Base-by-base conservation (phyloP, 1,140 invertebrate species). In the Temnothorax curvispinosus region DNA sequence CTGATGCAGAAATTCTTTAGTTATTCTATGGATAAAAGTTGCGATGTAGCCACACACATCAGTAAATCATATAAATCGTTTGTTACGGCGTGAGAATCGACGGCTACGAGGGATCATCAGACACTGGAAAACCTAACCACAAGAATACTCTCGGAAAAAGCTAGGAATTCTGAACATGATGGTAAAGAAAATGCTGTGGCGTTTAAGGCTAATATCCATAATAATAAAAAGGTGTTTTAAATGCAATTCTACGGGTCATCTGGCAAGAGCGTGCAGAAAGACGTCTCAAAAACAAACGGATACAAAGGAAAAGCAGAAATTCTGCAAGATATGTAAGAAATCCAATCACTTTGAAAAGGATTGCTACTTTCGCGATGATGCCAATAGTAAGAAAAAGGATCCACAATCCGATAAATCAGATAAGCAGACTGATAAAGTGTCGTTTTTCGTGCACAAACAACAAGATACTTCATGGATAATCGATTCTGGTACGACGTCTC, bases 1-100 rank as follows among this genome's bases (percentile, higher is more conserved):
- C 3, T 81, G n/a, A 21, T 81, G 35, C 50, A 56, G 13, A 64
- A 81, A 69, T 81, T 81, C 9, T 81, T 44, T 6, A 69, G 27
- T 44, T 81, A 69, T 47, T 15, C 35, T 0, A 54, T 69, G 11
- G 77, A 54, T 44, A 81, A 81, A 56, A 41, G 35, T 1, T 67
- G 35, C 11, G 52, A 69, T 67, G 47, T 81, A 58, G 50, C 50
- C 0, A 44, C 77, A 8, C 62, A 67, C 8, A 38, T 65, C 13
- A 80, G 38, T 8, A 78, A 15, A n/a, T 32, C 65, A 15, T 77
- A 77, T 1, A 77, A 44, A 47, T 44, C 56, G 5, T 77, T 77
- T 50, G 58, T 62, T 6, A 62, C 38, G 7, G 74, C 58, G 4
- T 77, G 56, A 58, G 38, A 56, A 56, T 56, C 54, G n/a, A 56